These are phyloP conservation scores for Calcarius ornatus DNA, from an alignment of 2,113 vertebrate species.

Conservation along the genomic window DNA sequence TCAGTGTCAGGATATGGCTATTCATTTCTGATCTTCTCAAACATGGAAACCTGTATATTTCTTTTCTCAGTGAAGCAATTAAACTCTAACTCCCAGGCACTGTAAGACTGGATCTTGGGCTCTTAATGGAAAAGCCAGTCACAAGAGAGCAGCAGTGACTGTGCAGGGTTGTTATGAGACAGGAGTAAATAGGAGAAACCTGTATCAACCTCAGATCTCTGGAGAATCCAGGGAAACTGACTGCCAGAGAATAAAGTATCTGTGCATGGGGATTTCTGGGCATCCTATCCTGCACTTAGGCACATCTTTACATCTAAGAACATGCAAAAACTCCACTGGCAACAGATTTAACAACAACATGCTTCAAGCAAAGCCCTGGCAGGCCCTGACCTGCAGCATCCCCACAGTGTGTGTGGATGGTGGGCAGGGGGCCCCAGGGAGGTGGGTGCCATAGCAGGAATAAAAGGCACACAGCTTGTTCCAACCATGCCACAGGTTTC, in stretches of 20 bases:
- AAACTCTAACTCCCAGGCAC: not conserved
- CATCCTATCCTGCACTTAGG: not conserved
- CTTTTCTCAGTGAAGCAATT: not conserved
- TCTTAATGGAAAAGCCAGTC: constrained; percentile 36
- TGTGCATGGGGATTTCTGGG: not conserved
- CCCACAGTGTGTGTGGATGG: not conserved
- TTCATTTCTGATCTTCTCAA: not conserved
- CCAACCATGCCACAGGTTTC: not conserved
- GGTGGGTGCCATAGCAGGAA: not conserved
- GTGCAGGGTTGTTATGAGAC: constrained; percentile 42
- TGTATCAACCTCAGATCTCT: not conserved
- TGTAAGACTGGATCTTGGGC: not conserved
- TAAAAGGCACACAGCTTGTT: not conserved
- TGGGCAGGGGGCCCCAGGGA: not conserved
- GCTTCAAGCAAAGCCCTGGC: not conserved
- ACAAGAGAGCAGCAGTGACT: constrained; percentile 46
- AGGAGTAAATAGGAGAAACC: constrained; percentile 34
- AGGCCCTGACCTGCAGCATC: not conserved
- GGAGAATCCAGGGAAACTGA: not conserved
- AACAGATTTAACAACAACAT: not conserved
- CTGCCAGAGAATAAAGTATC: constrained; percentile 10
- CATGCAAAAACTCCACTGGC: not conserved
- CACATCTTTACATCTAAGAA: not conserved
- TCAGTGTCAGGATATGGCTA: constrained; percentile 5
- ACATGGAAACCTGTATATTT: not conserved